Evolutionary conservation across 2,113 vertebrate genomes (phyloP), one percentile per base, ranked within the genome.

Genomic region (Clinocottus analis): DNA sequence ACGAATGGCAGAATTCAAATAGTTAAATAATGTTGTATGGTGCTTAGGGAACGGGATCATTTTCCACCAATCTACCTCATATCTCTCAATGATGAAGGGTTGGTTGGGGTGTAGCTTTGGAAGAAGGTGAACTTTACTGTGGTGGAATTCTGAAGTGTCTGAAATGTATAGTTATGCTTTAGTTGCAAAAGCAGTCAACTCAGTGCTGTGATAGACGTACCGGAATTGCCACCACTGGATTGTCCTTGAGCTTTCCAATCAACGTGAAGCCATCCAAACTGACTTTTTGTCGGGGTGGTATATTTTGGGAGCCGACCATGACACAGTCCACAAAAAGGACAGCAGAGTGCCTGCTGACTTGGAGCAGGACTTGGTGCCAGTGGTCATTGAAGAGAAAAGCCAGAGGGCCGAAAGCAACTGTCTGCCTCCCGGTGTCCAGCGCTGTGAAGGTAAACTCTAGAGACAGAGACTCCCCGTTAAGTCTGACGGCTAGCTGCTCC

Each of bases 291-390:
- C 95, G 93, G 3, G 93, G 91, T 53, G 94, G 90, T 86, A 94
- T 93, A 58, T 85, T 91, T 77, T 96, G 94, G 33, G 96, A 88
- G 47, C 95, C 95, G 43, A 96, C 75, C 85, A 76, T 91, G 37
- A 90, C 87, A 62, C 96, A 98, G 90, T 98, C 96, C 64, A 97
- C 86, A 8, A 93, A 96, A 70, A 98, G 96, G 1, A 93, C 94
- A 5, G 96, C 92, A 0, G 90, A 93, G 21, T 33, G 90, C 69
- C 87, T 94, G 80, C 95, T 95, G 79, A 97, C 94, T 0, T 95
- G 94, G 59, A 98, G 93, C 85, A 96, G 93, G 74, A 97, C 64
- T 45, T 93, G 95, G 90, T 98, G 96, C 96, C 97, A 97, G 16
- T 94, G 93, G 19, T 96, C 96, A 83, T 96, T 94, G 85, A 97